Percentiles rank a stretch among this genome's conserved stretches.
Evolutionary conservation across 2,113 vertebrate species (phyloP).

Genomic region (Phaetusa simplex): DNA sequence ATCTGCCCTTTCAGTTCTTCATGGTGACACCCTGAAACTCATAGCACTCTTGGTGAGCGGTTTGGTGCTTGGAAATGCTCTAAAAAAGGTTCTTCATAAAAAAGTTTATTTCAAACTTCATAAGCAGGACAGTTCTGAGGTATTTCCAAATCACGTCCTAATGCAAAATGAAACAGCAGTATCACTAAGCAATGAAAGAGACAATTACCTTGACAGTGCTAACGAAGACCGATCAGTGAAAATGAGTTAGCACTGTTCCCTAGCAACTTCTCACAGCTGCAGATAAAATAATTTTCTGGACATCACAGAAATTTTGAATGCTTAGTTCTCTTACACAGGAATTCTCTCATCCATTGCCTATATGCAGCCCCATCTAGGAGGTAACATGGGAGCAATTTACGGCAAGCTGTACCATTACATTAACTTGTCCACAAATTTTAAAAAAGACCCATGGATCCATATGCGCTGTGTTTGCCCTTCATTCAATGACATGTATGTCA

Average conservation of each 20-base stretch:
- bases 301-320: background rate
- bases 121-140: background rate
- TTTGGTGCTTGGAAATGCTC: too few relatives aligned
- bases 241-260: conserved; percentile 31
- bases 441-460: accelerated
- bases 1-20: background rate
- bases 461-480: background rate
- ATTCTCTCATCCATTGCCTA: background rate
- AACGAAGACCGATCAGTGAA: background rate
- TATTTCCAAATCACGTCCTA: background rate
- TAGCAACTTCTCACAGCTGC: conserved; percentile 61
- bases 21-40: accelerated
- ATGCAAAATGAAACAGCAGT: background rate
- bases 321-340: background rate
- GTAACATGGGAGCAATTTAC: background rate
- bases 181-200: background rate
- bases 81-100: background rate
- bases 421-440: background rate
- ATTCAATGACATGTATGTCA: background rate
- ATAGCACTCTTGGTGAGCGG: too few relatives aligned
- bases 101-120: background rate
- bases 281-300: conserved; percentile 29
- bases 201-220: background rate
- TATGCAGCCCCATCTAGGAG: background rate
- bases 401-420: background rate